phyloP scores from a whole-genome alignment of 2,888 invertebrate genomes.

The Willowsia nigromaculata region DNA sequence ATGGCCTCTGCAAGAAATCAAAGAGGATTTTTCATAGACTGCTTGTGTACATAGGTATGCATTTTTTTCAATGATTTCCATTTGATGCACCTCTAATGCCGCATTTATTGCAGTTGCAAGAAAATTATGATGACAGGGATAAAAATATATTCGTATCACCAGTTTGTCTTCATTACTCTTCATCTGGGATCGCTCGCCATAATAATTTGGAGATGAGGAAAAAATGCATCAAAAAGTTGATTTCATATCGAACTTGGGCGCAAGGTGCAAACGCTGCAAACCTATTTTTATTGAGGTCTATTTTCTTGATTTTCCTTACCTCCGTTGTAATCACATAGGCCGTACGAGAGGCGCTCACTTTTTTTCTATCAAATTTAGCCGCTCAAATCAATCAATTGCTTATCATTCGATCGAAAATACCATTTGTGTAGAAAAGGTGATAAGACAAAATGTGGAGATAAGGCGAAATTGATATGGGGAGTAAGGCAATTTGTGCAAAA shows the following conservation, averaged over 20 bases:
- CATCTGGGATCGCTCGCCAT: no score
- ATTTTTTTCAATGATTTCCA: background rate
- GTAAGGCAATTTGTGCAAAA: background rate
- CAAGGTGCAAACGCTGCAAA: background rate
- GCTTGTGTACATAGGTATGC: background rate
- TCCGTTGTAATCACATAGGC: background rate
- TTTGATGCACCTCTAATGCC: background rate
- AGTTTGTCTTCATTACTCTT: no score
- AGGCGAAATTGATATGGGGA: background rate
- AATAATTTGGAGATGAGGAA: no score
- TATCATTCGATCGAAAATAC: background rate
- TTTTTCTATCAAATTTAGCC: background rate
- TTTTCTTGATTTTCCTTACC: background rate
- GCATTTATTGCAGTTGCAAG: background rate
- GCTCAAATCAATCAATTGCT: background rate
- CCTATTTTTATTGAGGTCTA: background rate
- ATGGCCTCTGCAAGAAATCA: slow-evolving; percentile 38
- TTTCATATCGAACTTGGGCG: background rate
- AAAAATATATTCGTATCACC: no score
- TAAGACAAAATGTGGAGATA: background rate
- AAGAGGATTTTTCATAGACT: background rate
- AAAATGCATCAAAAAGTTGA: background rate
- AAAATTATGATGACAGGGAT: no score
- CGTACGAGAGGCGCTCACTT: background rate
- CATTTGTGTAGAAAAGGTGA: background rate